phyloP scores from a whole-genome alignment of 53 echinoderm and acorn worm genomes.

The Pentamera pediparva region DNA sequence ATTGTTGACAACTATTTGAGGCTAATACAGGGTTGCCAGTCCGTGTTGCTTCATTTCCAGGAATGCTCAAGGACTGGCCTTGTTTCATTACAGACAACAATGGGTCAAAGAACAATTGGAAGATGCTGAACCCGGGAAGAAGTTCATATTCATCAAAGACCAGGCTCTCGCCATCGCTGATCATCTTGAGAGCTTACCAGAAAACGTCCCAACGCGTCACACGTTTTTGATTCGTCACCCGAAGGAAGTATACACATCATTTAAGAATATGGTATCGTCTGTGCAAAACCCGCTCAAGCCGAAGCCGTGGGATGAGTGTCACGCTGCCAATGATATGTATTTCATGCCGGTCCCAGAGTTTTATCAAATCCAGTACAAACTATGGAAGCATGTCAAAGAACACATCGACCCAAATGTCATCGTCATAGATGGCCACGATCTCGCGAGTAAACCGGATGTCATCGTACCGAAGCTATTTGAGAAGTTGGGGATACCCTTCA shows the following conservation, averaged over 20 bases:
- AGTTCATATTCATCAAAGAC: conserved; percentile 19
- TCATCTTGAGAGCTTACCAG: not conserved
- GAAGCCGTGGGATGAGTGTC: conserved; percentile 13
- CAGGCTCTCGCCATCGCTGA: conserved; percentile 6
- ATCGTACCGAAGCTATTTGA: not conserved
- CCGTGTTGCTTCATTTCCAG: too few relatives aligned
- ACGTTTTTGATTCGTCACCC: conserved; percentile 17
- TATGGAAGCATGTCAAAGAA: conserved; percentile 19
- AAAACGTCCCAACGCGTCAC: conserved; percentile 10
- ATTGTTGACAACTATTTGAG: too few relatives aligned
- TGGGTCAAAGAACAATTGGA: conserved; percentile 16
- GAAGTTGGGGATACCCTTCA: conserved; percentile 7
- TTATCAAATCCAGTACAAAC: not conserved
- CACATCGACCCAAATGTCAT: conserved; percentile 1
- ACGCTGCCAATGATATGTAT: not conserved
- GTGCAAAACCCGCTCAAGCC: not conserved
- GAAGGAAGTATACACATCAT: conserved; percentile 1
- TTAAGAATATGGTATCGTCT: not conserved
- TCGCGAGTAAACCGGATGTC: too few relatives aligned
- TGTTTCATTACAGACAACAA: too few relatives aligned
- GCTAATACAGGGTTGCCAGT: too few relatives aligned
- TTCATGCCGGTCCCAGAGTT: not conserved
- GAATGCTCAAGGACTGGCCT: too few relatives aligned
- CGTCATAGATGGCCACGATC: conserved; percentile 15
- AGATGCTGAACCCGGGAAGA: conserved; percentile 7